Base-by-base conservation (phyloP, 23 tunicate species). In the Oikopleura dioica region DNA sequence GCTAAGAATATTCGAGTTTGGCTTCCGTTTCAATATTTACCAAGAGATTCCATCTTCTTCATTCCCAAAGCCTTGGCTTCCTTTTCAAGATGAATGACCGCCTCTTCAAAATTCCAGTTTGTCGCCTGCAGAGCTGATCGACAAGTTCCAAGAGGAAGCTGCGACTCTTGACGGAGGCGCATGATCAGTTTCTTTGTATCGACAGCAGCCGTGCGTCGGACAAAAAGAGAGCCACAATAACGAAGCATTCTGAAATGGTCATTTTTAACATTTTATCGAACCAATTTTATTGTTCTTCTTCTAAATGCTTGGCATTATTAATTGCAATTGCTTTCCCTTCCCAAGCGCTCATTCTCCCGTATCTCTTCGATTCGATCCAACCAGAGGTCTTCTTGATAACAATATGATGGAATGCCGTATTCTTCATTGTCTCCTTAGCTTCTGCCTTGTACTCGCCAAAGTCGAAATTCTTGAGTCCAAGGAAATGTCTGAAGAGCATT, bases 91-190 rank as follows among this genome's bases (percentile, higher is more conserved):
- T 16, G 33, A 63, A 63, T 28, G 2, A 16, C 5, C 33, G 72
- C 72, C 72, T 63, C 26, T 21, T 63, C 72, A 24, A 16, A 21
- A 31, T 63, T 31, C 72, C 72, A 63, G 2, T 63, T 28, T 5
- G 33, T 63, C 33, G 72, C 72, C 72, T 16, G 29, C 4, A 63
- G 72, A 2, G 72, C 72, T 31, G 72, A 24, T 63, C 72, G 29
- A 28, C 72, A 63, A 12, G 72, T 63, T 24, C 72, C 72, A 63
- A 63, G 72, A 21, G 72, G 72, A 4, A 63, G 33, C 33, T 63
- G 72, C 2, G 72, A 63, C 33, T 63, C 72, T 63, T 63, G 72
- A 28, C 72, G 72, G 30, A 63, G 26, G 16, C 26, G 16, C 30
- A 63, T 24, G 33, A 63, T 63, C 33, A 63, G 26, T 63, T 63